phyloP scores from a whole-genome alignment of 2,888 invertebrate species.

The Ormyrus nitidulus region DNA sequence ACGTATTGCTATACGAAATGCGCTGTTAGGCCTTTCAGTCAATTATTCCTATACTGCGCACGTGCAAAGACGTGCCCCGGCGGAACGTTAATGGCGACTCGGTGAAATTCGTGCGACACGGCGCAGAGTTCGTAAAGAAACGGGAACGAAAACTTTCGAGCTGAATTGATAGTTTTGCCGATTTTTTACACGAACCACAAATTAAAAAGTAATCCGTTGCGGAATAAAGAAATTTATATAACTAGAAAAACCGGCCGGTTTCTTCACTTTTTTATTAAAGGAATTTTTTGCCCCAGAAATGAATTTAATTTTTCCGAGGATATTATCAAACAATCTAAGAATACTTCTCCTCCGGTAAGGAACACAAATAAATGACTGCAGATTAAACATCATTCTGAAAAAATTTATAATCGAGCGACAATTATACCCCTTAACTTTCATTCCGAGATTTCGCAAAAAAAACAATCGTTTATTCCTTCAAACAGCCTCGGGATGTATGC shows the following conservation, averaged over 20 bases:
- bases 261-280: not conserved
- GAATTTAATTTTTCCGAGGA: no score
- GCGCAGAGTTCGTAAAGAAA: constrained; percentile 5
- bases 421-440: constrained; percentile 3
- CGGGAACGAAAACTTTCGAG: constrained; percentile 37
- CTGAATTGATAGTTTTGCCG: constrained; percentile 18
- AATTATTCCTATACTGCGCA: constrained; percentile 43
- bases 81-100: constrained; percentile 26
- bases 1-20: constrained; percentile 25
- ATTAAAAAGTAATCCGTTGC: not conserved
- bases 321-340: no score
- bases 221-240: not conserved
- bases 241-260: not conserved
- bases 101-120: constrained; percentile 32
- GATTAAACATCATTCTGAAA: not conserved
- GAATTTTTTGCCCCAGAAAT: not conserved
- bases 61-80: constrained; percentile 14
- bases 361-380: no score
- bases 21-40: constrained; percentile 36
- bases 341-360: no score
- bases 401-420: constrained; percentile 22
- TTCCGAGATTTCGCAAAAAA: constrained; percentile 14
- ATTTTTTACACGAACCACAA: not conserved
- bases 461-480: not conserved
- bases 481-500: not conserved